Percentiles rank a stretch among this genome's conserved stretches.
Conservation (phyloP, 2,113 vertebrate genomes). For the Carollia perspicillata region DNA sequence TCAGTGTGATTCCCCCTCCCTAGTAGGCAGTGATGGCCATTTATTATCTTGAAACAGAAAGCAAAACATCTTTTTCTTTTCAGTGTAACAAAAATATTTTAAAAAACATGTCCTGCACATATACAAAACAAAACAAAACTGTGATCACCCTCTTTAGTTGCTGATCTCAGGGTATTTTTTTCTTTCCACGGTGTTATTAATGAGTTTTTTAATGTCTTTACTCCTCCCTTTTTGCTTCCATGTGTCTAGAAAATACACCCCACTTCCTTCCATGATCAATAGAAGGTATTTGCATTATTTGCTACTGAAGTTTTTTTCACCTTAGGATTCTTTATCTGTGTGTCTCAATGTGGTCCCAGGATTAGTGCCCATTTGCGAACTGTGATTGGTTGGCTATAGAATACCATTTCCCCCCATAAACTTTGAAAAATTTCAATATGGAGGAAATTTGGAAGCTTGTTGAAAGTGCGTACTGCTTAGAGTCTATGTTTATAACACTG, state of each 20-base stretch:
- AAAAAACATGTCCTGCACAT: neutral
- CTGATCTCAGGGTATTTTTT: neutral
- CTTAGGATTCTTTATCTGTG: neutral
- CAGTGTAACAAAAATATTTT: neutral
- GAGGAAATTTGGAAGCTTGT: neutral
- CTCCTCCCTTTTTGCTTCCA: neutral
- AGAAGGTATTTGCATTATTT: neutral
- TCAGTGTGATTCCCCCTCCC: neutral
- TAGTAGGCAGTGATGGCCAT: neutral
- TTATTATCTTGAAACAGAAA: conserved; percentile 37
- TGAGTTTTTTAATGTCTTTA: neutral
- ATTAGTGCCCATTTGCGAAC: neutral
- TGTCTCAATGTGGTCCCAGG: neutral
- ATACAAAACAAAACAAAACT: neutral
- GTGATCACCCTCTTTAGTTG: neutral
- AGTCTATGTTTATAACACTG: neutral
- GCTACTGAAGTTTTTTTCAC: neutral
- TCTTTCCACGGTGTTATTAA: neutral
- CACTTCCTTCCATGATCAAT: neutral
- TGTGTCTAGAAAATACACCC: neutral
- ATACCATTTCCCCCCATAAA: neutral
- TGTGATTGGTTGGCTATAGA: neutral
- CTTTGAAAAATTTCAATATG: conserved; percentile 19
- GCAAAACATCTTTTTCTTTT: neutral
- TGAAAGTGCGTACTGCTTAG: neutral